These are phyloP conservation scores for Lasioglossum pauxillum DNA, from an alignment of 2,888 invertebrate species.

Conservation along the genomic window DNA sequence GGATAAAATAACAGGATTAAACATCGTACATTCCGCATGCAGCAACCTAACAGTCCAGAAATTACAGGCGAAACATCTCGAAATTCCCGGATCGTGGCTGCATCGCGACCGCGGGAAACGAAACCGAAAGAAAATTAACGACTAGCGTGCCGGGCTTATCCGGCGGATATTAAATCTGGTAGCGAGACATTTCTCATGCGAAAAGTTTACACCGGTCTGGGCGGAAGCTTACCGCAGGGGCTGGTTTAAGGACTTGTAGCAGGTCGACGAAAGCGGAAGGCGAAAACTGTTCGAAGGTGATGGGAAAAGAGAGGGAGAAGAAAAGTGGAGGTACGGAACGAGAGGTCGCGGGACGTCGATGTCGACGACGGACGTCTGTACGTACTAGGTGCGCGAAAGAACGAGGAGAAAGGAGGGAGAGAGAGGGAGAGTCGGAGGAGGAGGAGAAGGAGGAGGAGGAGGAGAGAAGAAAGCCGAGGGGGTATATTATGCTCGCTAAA, in stretches of 20 bases:
- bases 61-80: background rate
- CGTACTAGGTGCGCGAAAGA: background rate
- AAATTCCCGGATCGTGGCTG: background rate
- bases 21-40: background rate
- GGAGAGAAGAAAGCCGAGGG: conserved; percentile 31
- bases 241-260: conserved; percentile 56
- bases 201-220: conserved; percentile 71
- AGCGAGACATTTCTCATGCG: conserved; percentile 74
- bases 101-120: conserved; percentile 49
- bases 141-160: conserved; percentile 58
- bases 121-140: conserved; percentile 62
- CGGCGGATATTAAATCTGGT: conserved; percentile 74
- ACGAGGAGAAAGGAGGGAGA: background rate
- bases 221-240: conserved; percentile 45
- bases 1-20: background rate
- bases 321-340: conserved; percentile 17
- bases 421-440: conserved; percentile 11
- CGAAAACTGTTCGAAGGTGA: background rate
- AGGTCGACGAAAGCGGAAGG: conserved; percentile 46
- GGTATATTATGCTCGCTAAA: conserved; percentile 79
- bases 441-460: conserved; percentile 11
- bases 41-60: background rate
- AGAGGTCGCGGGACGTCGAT: conserved; percentile 3
- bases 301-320: conserved; percentile 20
- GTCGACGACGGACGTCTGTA: background rate